Evolutionary conservation across 2,797 vertebrate genomes (phyloP).

Genomic region (Chromis chromis): DNA sequence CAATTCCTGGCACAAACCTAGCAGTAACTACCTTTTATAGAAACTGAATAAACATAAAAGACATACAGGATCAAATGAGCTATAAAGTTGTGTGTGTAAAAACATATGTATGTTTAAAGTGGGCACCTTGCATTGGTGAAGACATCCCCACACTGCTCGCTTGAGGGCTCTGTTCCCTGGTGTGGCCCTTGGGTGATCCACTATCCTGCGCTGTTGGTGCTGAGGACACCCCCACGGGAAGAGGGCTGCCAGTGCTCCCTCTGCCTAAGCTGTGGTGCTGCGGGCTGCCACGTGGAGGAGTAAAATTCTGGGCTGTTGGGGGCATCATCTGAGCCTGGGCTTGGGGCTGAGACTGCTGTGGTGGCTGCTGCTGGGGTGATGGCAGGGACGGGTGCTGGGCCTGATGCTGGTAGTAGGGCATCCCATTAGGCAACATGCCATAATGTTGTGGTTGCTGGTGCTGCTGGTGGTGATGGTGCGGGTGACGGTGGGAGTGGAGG

Average conservation of each 20-base stretch:
- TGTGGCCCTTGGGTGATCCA: constrained; percentile 78
- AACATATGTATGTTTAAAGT: constrained; percentile 1
- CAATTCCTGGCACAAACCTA: not conserved
- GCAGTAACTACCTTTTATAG: not conserved
- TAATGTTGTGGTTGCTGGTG: constrained; percentile 85
- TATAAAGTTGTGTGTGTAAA: not conserved
- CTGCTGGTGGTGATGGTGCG: constrained; percentile 80
- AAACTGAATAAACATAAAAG: constrained; percentile 6
- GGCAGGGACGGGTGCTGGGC: constrained; percentile 75
- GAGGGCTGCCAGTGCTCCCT: constrained; percentile 78
- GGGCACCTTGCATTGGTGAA: constrained; percentile 78
- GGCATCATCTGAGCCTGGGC: constrained; percentile 77
- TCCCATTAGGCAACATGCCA: constrained; percentile 84
- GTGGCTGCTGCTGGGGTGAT: constrained; percentile 70
- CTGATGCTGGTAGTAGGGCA: constrained; percentile 86
- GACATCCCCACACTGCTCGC: constrained; percentile 64
- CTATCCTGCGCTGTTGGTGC: constrained; percentile 70
- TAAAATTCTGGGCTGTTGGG: constrained; percentile 79
- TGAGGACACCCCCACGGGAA: constrained; percentile 71
- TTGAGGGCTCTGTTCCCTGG: constrained; percentile 77
- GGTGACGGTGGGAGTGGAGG: constrained; percentile 77
- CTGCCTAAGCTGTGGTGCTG: constrained; percentile 79
- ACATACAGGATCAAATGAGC: not conserved
- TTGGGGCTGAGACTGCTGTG: constrained; percentile 74
- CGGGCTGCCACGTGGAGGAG: constrained; percentile 82